These are phyloP conservation scores for Arothron firmamentum DNA, from an alignment of 2,113 vertebrate species.

Conservation along the genomic window DNA sequence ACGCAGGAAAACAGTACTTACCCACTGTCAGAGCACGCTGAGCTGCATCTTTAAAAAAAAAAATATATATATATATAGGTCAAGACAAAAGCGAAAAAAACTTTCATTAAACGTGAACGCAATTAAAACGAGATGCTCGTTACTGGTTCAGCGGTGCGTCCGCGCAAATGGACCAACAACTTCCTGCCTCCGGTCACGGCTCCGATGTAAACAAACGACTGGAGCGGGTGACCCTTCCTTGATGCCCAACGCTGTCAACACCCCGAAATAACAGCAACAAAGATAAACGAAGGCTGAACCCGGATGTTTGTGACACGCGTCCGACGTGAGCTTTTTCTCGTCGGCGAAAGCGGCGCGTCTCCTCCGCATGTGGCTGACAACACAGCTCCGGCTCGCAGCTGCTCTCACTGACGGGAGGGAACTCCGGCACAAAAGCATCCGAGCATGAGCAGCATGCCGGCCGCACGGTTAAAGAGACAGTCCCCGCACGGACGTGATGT, in stretches of 20 bases:
- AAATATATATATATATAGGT: not conserved
- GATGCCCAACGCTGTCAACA: conserved; percentile 2
- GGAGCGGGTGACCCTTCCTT: conserved; percentile 8
- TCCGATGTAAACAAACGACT: conserved; percentile 36
- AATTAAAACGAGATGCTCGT: too few relatives aligned
- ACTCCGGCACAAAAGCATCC: conserved; percentile 49
- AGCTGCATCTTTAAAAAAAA: not conserved
- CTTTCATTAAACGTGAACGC: conserved; percentile 17
- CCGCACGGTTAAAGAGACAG: conserved; percentile 60
- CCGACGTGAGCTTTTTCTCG: too few relatives aligned
- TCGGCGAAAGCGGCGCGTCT: too few relatives aligned
- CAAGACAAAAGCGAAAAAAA: conserved; percentile 20
- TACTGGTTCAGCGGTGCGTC: conserved; percentile 7
- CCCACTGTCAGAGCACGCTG: conserved; percentile 22
- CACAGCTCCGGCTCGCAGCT: conserved; percentile 30
- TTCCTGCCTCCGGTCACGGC: conserved; percentile 30
- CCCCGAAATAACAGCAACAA: too few relatives aligned
- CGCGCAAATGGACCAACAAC: not conserved
- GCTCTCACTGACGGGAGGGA: conserved; percentile 24
- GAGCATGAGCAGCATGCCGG: conserved; percentile 54
- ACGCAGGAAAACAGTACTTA: conserved; percentile 13
- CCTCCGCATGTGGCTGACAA: too few relatives aligned
- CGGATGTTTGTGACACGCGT: too few relatives aligned
- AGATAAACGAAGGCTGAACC: too few relatives aligned
- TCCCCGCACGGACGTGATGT: conserved; percentile 2